A percentile compares a stretch with the other conserved stretches of the same genome.
Conservation (phyloP, 1,140 invertebrate species). For the Bombus terrestris region DNA sequence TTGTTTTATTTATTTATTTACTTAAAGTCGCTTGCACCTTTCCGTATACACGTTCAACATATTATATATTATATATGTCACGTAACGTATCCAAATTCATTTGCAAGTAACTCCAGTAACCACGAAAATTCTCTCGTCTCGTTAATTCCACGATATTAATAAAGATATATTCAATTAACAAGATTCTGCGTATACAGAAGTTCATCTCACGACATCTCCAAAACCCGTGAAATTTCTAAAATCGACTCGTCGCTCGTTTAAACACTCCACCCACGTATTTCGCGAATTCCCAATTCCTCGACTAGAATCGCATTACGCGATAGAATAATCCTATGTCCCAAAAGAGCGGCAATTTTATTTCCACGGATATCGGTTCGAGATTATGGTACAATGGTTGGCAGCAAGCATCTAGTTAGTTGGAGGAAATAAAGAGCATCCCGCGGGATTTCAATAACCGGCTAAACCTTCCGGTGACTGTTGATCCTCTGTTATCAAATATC, state of each 20-base stretch:
- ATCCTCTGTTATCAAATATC: background rate
- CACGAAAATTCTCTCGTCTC: background rate
- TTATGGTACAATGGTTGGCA: background rate
- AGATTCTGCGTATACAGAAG: background rate
- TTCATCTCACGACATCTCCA: no score
- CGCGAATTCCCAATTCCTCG: background rate
- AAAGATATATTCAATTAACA: background rate
- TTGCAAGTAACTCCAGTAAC: background rate
- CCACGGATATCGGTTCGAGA: background rate
- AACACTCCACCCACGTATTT: background rate
- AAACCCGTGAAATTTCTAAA: background rate
- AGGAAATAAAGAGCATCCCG: background rate
- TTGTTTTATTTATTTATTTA: background rate
- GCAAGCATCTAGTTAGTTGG: background rate
- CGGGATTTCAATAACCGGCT: conserved; percentile 1
- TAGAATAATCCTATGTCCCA: background rate
- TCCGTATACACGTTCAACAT: background rate
- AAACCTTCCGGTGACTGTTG: background rate
- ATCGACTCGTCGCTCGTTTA: background rate
- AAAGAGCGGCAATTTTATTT: conserved; percentile 9
- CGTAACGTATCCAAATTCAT: no score
- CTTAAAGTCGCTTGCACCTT: background rate
- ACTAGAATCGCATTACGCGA: background rate
- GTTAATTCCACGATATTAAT: background rate
- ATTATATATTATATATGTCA: no score